A percentile compares a stretch with the other conserved stretches of the same genome.
Conservation (phyloP, 2,888 invertebrate species). For the Ellobium chinense region DNA sequence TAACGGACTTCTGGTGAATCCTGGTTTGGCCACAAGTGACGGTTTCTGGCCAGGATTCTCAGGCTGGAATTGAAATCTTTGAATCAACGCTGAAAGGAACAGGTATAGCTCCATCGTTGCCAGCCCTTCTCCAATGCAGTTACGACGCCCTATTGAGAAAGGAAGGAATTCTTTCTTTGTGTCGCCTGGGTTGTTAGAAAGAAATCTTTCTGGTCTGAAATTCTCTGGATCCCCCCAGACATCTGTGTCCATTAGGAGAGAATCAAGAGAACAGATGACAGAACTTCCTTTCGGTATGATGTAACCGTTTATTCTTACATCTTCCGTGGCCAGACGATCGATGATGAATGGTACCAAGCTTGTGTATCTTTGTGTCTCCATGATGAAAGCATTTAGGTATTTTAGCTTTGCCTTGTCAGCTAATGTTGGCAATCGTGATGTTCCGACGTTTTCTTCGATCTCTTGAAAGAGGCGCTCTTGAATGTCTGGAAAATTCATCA, state of each 20-base stretch:
- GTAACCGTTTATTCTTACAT: conserved; percentile 60
- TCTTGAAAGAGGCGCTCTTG: conserved; percentile 51
- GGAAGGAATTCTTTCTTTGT: conserved; percentile 33
- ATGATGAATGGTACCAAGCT: conserved; percentile 57
- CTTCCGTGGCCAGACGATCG: conserved; percentile 54
- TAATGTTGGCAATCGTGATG: conserved; percentile 49
- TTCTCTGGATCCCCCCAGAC: conserved; percentile 52
- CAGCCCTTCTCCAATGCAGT: conserved; percentile 39
- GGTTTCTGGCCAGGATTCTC: conserved; percentile 8
- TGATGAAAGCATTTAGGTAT: conserved; percentile 66
- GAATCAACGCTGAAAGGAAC: conserved; percentile 23
- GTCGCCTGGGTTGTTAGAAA: conserved; percentile 25
- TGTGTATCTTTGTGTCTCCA: conserved; percentile 64
- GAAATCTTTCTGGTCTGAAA: conserved; percentile 58
- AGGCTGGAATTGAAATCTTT: conserved; percentile 11
- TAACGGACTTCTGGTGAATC: conserved; percentile 15
- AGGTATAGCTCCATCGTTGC: conserved; percentile 31
- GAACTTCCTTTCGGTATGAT: conserved; percentile 59
- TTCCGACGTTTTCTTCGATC: conserved; percentile 73
- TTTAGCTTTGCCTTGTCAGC: conserved; percentile 53
- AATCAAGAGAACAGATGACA: conserved; percentile 51
- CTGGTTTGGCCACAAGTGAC: background rate
- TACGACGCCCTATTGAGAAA: conserved; percentile 37
- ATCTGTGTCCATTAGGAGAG: conserved; percentile 48
- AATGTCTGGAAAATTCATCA: conserved; percentile 87